A percentile compares a stretch with the other conserved stretches of the same genome.
phyloP scores from a whole-genome alignment of 2,888 invertebrate genomes.

The Drosophila kuntzei region DNA sequence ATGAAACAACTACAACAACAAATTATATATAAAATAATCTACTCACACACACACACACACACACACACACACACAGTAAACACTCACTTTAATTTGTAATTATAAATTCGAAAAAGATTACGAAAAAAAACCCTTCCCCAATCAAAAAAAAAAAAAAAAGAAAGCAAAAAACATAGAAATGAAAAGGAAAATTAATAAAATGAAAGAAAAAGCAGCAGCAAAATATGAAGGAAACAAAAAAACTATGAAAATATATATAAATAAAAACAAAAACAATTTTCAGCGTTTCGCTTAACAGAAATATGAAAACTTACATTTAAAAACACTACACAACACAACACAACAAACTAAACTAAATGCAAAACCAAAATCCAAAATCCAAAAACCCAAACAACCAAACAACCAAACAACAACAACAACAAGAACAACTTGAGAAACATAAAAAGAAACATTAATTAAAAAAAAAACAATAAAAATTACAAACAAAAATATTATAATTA shows the following conservation, averaged over 20 bases:
- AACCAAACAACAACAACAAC: constrained; percentile 42
- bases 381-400: constrained; percentile 20
- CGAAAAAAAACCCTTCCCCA: constrained; percentile 23
- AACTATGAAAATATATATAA: constrained; percentile 21
- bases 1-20: constrained; percentile 35
- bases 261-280: constrained; percentile 60
- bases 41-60: constrained; percentile 28
- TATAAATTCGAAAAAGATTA: constrained; percentile 27
- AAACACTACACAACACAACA: constrained; percentile 30
- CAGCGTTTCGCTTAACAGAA: constrained; percentile 55
- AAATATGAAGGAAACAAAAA: constrained; percentile 10
- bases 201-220: background rate
- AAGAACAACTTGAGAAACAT: constrained; percentile 56
- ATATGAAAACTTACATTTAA: constrained; percentile 45
- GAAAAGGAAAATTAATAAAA: constrained; percentile 43
- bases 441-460: constrained; percentile 63
- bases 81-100: constrained; percentile 49
- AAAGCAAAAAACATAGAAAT: constrained; percentile 1
- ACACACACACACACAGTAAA: constrained; percentile 16
- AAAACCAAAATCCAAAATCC: constrained; percentile 35
- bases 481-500: constrained; percentile 59
- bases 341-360: constrained; percentile 38
- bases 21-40: constrained; percentile 34
- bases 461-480: constrained; percentile 78
- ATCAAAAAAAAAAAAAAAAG: constrained; percentile 20